Conservation (phyloP, 2,888 invertebrate species). For the Kryphioiulus occultus region DNA sequence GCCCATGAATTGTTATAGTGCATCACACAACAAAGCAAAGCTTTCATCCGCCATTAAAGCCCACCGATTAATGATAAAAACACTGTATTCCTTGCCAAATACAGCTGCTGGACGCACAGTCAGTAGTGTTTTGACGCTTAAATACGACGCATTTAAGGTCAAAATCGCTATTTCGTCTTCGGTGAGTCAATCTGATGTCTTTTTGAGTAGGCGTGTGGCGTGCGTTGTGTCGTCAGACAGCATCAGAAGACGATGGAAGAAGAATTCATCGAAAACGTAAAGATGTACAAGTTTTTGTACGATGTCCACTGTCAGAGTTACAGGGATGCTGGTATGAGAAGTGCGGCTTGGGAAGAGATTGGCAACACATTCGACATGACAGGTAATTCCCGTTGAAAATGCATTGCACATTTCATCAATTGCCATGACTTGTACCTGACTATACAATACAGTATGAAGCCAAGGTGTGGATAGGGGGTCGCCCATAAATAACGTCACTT, state of each 20-base stretch:
- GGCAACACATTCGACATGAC: neutral
- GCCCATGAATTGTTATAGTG: neutral
- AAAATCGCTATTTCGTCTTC: too few relatives aligned
- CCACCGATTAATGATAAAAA: neutral
- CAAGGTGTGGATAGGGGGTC: too few relatives aligned
- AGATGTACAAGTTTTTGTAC: neutral
- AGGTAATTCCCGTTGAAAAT: neutral
- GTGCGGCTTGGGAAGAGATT: neutral
- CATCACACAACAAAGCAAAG: neutral
- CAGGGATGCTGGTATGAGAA: neutral
- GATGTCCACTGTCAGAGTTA: constrained; percentile 1
- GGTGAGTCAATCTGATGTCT: neutral
- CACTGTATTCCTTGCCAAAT: neutral
- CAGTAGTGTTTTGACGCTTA: neutral
- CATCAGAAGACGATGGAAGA: constrained; percentile 6
- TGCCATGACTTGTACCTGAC: too few relatives aligned
- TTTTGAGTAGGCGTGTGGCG: neutral
- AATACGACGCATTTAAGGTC: too few relatives aligned
- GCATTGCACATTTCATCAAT: neutral
- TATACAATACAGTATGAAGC: too few relatives aligned
- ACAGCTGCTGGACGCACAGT: neutral
- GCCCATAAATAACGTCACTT: neutral
- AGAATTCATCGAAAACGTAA: neutral
- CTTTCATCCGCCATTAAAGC: constrained; percentile 14
- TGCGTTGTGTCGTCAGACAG: neutral